These are phyloP conservation scores for Philopedon plagiatum DNA, from an alignment of 2,888 invertebrate species.

Conservation along the genomic window DNA sequence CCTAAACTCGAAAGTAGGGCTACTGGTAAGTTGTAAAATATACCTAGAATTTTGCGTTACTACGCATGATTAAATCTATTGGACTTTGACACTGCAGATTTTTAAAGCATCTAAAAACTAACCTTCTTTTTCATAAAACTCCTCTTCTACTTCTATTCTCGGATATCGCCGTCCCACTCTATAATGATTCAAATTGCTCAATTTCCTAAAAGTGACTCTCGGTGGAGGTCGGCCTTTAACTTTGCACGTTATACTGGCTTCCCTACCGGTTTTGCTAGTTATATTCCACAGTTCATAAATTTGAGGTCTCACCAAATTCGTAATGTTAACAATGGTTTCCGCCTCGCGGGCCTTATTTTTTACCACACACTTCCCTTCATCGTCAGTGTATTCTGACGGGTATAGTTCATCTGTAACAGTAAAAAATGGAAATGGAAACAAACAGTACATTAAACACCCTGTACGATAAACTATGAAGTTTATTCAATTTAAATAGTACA, in stretches of 20 bases:
- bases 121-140: constrained; percentile 71
- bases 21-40: too few species aligned
- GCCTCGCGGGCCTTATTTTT: constrained; percentile 83
- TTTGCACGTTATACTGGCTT: constrained; percentile 81
- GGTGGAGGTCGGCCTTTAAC: constrained; percentile 88
- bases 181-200: constrained; percentile 77
- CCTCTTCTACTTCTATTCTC: constrained; percentile 77
- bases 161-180: constrained; percentile 73
- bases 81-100: too few species aligned
- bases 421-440: too few species aligned
- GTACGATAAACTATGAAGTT: too few species aligned
- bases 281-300: constrained; percentile 84
- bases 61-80: too few species aligned
- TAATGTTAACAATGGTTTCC: constrained; percentile 78
- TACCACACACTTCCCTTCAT: constrained; percentile 84
- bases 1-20: too few species aligned
- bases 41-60: too few species aligned
- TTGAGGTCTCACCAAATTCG: constrained; percentile 82
- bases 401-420: constrained; percentile 44
- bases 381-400: constrained; percentile 76
- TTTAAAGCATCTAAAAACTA: too few species aligned
- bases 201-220: constrained; percentile 78
- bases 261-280: constrained; percentile 76
- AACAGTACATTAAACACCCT: too few species aligned
- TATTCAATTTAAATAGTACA: too few species aligned